Conservation (phyloP, 2,797 vertebrate genomes). For the Eutrigla gurnardus region DNA sequence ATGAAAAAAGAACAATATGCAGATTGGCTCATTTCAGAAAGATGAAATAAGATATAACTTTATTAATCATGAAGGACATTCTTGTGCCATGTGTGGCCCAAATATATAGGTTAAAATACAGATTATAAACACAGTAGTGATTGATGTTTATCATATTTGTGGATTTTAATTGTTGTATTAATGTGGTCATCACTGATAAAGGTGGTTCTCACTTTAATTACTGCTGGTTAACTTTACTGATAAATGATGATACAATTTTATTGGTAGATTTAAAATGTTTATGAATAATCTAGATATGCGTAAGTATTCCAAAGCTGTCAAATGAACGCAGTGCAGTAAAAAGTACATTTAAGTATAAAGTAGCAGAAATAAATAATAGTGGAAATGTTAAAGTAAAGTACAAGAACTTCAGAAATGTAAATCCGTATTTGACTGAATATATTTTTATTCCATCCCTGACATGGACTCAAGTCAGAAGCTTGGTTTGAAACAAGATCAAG, state of each 20-base stretch:
- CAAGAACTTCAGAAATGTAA: not conserved
- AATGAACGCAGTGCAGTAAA: not conserved
- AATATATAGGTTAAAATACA: too few species aligned
- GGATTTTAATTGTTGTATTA: not conserved
- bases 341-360: not conserved
- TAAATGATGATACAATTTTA: not conserved
- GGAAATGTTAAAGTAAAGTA: not conserved
- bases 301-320: not conserved
- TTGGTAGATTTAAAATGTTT: not conserved
- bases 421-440: not conserved
- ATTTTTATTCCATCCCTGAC: not conserved
- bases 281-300: not conserved
- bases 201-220: not conserved
- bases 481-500: not conserved
- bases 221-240: not conserved
- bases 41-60: too few species aligned
- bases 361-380: not conserved
- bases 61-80: too few species aligned
- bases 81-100: too few species aligned
- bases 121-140: too few species aligned
- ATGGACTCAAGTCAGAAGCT: not conserved
- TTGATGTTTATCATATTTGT: not conserved
- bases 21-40: too few species aligned
- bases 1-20: too few species aligned
- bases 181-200: too few species aligned